Conservation (phyloP, 1,140 invertebrate species). For the Ericerus pela region DNA sequence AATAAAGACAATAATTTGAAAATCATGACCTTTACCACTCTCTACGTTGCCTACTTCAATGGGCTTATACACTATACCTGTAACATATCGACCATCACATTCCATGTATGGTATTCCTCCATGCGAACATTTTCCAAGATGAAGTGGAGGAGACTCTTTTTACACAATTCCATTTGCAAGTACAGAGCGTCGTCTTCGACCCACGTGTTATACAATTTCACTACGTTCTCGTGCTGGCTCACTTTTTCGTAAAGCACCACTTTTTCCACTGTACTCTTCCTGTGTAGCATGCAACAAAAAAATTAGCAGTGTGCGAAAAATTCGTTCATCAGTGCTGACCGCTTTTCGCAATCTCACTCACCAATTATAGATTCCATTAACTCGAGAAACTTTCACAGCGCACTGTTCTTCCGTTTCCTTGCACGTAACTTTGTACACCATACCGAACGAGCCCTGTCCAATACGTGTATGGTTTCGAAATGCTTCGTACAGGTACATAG, state of each 20-base stretch:
- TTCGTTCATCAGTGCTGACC: not conserved
- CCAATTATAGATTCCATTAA: conserved; percentile 2
- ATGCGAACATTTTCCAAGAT: not conserved
- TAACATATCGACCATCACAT: conserved; percentile 3
- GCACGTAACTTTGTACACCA: conserved; percentile 1
- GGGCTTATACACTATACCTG: not conserved
- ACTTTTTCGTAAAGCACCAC: not conserved
- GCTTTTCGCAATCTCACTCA: no score
- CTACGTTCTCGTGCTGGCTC: not conserved
- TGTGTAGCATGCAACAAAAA: not conserved
- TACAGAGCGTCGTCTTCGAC: conserved; percentile 2
- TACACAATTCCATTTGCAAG: conserved; percentile 1
- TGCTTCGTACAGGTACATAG: conserved; percentile 1
- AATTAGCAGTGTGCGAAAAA: not conserved
- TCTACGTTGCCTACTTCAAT: no score
- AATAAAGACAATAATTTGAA: no score
- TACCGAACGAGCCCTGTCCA: not conserved
- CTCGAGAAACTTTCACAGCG: not conserved
- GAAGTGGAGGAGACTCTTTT: not conserved
- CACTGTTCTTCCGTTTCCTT: not conserved
- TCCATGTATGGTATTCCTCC: conserved; percentile 5
- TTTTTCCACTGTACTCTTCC: not conserved
- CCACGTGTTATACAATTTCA: conserved; percentile 1
- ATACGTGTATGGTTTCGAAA: not conserved
- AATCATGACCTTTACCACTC: no score